Evolutionary conservation across 1,140 invertebrate genomes (phyloP).

Genomic region (Holotrichia oblita): DNA sequence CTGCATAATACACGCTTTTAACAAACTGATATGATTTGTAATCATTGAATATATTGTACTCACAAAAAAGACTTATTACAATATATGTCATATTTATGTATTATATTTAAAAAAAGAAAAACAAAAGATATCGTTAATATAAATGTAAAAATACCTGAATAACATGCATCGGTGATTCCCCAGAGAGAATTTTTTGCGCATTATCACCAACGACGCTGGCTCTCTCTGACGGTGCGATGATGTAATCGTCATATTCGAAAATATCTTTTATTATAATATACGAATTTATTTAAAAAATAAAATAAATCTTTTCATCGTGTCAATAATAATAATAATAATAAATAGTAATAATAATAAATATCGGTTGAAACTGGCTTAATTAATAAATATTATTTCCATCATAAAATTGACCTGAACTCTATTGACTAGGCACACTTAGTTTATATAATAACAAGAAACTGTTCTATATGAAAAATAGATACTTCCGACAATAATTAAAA

Average conservation of each 20-base stretch:
- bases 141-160: slow-evolving; percentile 47
- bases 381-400: slow-evolving; percentile 52
- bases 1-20: slow-evolving; percentile 62
- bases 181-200: slow-evolving; percentile 3
- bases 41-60: slow-evolving; percentile 61
- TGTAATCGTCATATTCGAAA: neutral
- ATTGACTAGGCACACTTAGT: slow-evolving; percentile 63
- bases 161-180: slow-evolving; percentile 43
- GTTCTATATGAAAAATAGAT: slow-evolving; percentile 62
- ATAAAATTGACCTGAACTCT: slow-evolving; percentile 62
- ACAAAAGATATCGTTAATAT: too few relatives aligned
- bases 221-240: neutral
- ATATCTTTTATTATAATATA: slow-evolving; percentile 2
- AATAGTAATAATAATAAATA: neutral
- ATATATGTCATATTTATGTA: slow-evolving; percentile 45
- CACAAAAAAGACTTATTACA: slow-evolving; percentile 45
- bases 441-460: slow-evolving; percentile 63
- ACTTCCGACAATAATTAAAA: slow-evolving; percentile 59
- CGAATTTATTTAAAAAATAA: slow-evolving; percentile 38
- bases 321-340: slow-evolving; percentile 48
- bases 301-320: slow-evolving; percentile 32
- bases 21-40: slow-evolving; percentile 62
- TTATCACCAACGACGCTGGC: neutral
- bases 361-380: slow-evolving; percentile 53
- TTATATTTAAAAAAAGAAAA: slow-evolving; percentile 56